Base-by-base conservation (phyloP, 2,888 invertebrate species). In the Apantesis nais region DNA sequence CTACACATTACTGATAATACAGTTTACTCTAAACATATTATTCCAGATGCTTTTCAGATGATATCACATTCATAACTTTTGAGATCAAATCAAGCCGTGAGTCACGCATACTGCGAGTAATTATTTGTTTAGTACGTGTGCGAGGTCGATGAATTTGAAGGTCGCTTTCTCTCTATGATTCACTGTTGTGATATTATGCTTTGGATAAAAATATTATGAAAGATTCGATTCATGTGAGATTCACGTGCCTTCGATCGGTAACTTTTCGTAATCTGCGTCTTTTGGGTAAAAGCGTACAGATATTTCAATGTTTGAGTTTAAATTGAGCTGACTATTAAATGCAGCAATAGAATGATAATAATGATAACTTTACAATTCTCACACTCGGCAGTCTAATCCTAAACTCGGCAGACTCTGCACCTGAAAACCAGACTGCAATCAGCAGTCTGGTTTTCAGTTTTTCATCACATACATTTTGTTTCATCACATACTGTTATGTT, bases 151-250 rank as follows among this genome's bases (percentile, higher is more conserved):
- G 81, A 83, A 83, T 85, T 85, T 86, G 88, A 91, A 91, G 92
- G 92, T 88, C 90, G 81, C 92, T 92, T 92, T 92, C 91, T 85
- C 90, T 78, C 37, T 73, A 73, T 89, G 91, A 90, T 72, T 91
- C 90, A 90, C 70, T 67, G 74, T 74, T 76, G 70, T 74, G 74
- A 58, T 72, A 74, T 75, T 76, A 72, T 74, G 74, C 60, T 72
- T 63, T 31, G 34, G 66, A 66, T 67, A 65, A 74, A 78, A 82
- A 83, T 75, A 62, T 83, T 85, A 84, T 80, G 85, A 66, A 55
- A 66, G 58, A 66, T 41, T 41, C 19, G 7, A 31, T 70, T 34
- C 70, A 71, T 62, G 62, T 11, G 52, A 67, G 52, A 12, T 8
- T 41, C 71, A 74, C 77, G 74, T 78, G 82, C 61, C 16, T 62